Percentiles rank a stretch among this genome's conserved stretches.
These are phyloP conservation scores for Otus sunia DNA, from an alignment of 2,113 vertebrate species.

Conservation along the genomic window DNA sequence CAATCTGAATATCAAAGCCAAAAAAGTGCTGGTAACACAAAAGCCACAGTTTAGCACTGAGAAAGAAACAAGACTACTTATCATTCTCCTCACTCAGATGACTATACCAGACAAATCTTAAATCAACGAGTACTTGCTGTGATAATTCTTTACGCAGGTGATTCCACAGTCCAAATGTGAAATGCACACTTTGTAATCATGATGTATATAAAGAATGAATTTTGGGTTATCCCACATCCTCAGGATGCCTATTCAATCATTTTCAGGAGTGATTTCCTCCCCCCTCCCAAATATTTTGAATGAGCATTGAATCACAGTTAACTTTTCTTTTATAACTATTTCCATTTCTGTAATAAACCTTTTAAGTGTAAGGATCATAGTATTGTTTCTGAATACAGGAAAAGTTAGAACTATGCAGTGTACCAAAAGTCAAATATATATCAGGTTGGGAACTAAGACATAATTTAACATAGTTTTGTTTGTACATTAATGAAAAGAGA, in stretches of 20 bases:
- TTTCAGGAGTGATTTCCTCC: neutral
- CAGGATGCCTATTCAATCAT: neutral
- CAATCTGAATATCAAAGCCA: neutral
- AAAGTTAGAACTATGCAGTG: neutral
- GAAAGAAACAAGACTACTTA: neutral
- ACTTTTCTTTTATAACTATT: neutral
- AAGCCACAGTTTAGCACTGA: neutral
- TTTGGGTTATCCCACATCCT: neutral
- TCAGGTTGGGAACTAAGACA: neutral
- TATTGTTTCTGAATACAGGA: neutral
- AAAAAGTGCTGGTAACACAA: neutral
- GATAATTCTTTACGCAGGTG: neutral
- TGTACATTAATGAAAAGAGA: neutral
- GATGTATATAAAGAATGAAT: neutral
- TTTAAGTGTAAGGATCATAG: neutral
- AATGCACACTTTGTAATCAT: neutral
- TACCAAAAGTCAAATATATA: neutral
- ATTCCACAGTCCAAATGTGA: neutral
- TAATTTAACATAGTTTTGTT: neutral
- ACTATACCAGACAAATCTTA: neutral
- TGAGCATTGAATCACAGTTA: neutral
- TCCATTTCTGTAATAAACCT: neutral
- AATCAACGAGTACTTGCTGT: neutral
- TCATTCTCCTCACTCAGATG: neutral
- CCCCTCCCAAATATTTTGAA: neutral